Evolutionary conservation across 2,113 vertebrate genomes (phyloP), one percentile per base, ranked within the genome.

Genomic region (Xenotilapia flavipinnis): DNA sequence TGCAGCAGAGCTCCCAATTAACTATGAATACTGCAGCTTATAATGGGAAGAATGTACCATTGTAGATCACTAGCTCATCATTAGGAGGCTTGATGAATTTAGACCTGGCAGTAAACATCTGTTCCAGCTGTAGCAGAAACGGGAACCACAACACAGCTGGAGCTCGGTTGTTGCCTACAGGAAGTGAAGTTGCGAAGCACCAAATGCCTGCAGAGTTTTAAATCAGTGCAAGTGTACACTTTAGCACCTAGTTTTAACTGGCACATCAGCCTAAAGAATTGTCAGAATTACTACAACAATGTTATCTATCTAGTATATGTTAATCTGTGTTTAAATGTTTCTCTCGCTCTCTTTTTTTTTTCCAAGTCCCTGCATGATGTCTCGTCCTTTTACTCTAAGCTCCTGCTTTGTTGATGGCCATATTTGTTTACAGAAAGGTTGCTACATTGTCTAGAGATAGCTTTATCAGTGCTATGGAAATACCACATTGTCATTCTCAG

Each of bases 51-150:
- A 85, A 23, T 26, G 65, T 42, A 23, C 62, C 12, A 55, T 81
- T 83, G 13, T 82, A 54, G 70, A 79, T 86, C 45, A 88, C 62
- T 70, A 80, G 62, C 85, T 88, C 70, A 73, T 89, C 56, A 45
- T 45, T 42, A 38, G 55, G 36, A 88, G 15, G 54, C 55, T 65
- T 73, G 56, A 84, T 86, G 58, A 60, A 91, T 90, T 82, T 79
- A 83, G 23, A 81, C 53, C 62, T 73, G 40, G 79, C 79, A 89
- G 42, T 79, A 68, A 90, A 85, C 81, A 83, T 87, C 81, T 91
- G 82, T 83, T 77, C 28, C 55, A 82, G 73, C 79, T 75, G 33
- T 26, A 36, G 47, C 21, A 81, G 62, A 80, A 83, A 80, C 7
- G 4, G 21, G 42, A 90, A 56, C 19, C 13, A 10, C 26, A 53